phyloP scores from a whole-genome alignment of 1,140 invertebrate genomes.

The Dinoponera quadriceps region DNA sequence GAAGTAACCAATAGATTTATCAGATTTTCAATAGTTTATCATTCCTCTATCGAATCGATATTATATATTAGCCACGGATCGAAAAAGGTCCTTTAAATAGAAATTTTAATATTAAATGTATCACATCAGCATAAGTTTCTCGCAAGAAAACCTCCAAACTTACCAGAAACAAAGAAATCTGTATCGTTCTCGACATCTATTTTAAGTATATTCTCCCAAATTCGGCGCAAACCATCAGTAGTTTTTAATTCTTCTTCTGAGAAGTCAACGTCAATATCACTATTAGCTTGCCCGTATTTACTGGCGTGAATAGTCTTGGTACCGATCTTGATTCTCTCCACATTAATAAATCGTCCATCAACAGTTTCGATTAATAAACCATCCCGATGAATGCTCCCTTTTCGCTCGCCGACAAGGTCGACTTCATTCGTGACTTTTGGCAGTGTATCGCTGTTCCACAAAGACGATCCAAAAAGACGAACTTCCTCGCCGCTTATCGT shows the following conservation, averaged over 20 bases:
- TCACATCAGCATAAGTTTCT: background rate
- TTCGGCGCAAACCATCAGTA: constrained; percentile 87
- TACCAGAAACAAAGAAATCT: constrained; percentile 95
- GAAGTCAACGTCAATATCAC: constrained; percentile 88
- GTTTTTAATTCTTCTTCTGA: constrained; percentile 91
- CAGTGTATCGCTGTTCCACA: constrained; percentile 89
- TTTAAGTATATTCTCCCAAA: constrained; percentile 95
- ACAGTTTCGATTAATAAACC: constrained; percentile 93
- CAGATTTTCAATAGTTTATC: no score
- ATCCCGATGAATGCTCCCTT: constrained; percentile 91
- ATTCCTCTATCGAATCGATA: no score
- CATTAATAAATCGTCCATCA: constrained; percentile 92
- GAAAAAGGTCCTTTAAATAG: no score
- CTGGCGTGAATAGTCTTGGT: constrained; percentile 94
- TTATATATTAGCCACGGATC: no score
- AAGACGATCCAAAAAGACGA: constrained; percentile 92
- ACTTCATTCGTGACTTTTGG: constrained; percentile 87
- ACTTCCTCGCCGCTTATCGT: constrained; percentile 89
- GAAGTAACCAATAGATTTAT: no score
- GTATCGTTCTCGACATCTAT: constrained; percentile 91
- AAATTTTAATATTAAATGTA: background rate
- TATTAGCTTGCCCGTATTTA: constrained; percentile 89
- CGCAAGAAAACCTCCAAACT: constrained; percentile 3
- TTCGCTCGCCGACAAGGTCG: constrained; percentile 88
- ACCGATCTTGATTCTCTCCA: constrained; percentile 90